These are phyloP conservation scores for Cydia pomonella DNA, from an alignment of 1,140 invertebrate genomes.

Conservation along the genomic window DNA sequence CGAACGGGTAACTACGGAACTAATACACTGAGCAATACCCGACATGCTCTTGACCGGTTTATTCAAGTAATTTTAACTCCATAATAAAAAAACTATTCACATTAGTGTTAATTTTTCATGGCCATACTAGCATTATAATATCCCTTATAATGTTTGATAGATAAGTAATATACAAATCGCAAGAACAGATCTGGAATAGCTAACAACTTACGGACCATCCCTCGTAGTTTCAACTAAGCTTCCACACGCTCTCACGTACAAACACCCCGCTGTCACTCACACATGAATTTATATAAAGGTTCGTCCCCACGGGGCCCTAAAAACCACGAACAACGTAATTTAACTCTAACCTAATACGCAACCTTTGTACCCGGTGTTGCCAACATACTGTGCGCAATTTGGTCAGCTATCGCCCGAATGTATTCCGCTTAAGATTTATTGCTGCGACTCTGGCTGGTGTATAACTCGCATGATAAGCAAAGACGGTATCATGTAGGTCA, in stretches of 20 bases:
- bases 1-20: no score
- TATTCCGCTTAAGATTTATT: constrained; percentile 65
- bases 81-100: no score
- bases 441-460: constrained; percentile 55
- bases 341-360: constrained; percentile 49
- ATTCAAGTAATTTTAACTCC: no score
- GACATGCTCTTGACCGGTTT: no score
- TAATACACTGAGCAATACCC: no score
- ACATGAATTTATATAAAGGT: constrained; percentile 31
- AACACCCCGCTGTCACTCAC: constrained; percentile 9
- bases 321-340: constrained; percentile 44
- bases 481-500: neutral
- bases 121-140: no score
- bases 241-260: neutral
- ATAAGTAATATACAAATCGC: no score
- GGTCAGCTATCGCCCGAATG: constrained; percentile 57
- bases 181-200: no score
- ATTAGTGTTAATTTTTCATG: no score
- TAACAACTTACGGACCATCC: no score
- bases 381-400: constrained; percentile 52
- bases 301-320: constrained; percentile 16
- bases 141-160: no score
- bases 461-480: neutral
- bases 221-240: neutral
- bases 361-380: constrained; percentile 51